Conservation (phyloP, 2,888 invertebrate genomes). For the Eupithecia vulgata region DNA sequence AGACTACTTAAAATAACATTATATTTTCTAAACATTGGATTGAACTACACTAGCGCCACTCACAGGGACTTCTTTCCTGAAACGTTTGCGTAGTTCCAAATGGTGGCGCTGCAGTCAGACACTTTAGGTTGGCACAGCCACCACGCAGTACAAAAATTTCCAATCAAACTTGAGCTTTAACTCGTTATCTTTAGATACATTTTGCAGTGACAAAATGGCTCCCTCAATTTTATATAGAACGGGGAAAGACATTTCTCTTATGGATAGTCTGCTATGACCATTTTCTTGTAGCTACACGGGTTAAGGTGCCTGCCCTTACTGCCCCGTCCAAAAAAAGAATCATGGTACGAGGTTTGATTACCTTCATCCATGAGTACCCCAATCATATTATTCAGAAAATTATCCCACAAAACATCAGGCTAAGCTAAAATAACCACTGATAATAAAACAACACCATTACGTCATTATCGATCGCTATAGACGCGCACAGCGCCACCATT, state of each 20-base stretch:
- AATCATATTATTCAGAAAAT: not conserved
- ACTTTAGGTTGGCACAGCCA: not conserved
- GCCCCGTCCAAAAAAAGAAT: too few species aligned
- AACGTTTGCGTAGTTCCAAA: not conserved
- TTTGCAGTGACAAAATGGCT: too few species aligned
- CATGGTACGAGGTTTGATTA: not conserved
- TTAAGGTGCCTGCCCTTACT: too few species aligned
- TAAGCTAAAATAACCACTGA: not conserved
- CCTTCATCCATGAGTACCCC: not conserved
- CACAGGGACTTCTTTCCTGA: not conserved
- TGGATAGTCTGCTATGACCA: too few species aligned
- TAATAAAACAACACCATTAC: not conserved
- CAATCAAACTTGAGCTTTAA: too few species aligned
- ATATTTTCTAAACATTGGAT: not conserved
- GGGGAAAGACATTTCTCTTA: too few species aligned
- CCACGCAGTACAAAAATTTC: too few species aligned
- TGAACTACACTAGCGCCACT: not conserved
- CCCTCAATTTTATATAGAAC: too few species aligned
- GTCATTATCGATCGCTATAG: not conserved
- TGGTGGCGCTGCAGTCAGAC: not conserved
- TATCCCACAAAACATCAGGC: not conserved
- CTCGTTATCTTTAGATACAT: too few species aligned
- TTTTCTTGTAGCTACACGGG: too few species aligned
- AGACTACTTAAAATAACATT: not conserved
- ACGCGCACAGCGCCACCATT: conserved; percentile 1